Evolutionary conservation across 2,888 invertebrate species (phyloP), one percentile per base, ranked within the genome.

Genomic region (Bedellia somnulentella): DNA sequence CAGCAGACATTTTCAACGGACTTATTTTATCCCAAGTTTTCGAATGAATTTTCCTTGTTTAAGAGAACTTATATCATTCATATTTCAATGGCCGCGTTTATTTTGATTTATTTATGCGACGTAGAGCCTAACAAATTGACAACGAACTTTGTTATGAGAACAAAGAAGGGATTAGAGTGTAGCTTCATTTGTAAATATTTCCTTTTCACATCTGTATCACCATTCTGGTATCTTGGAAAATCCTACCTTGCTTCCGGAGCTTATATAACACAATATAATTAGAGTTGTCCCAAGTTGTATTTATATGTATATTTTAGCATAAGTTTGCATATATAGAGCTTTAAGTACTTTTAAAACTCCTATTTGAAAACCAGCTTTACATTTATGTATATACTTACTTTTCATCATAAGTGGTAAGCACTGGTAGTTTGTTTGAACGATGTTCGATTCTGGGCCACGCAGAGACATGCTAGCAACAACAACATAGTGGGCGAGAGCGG

Each of bases 391-490:
- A 16, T 30, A 30, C 21, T 13, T 30, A 24, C 24, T 12, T 30
- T 8, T 24, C 24, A 11, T 12, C n/a, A 13, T 8, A 17, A 11
- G 38, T 38, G 52, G 52, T 57, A 46, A 54, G 59, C 61, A 60
- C 54, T 48, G 50, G 66, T 68, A 62, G 70, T 61, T 66, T 66
- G 57, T n/a, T n/a, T n/a, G n/a, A n/a, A 62, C 45, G 43, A 51
- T 59, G 50, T 57, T 47, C 67, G 56, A 56, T 54, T 57, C 54
- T 73, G 73, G 71, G 64, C 52, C 56, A 61, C 61, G 57, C 77
- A 77, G 77, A 76, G 76, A 67, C 77, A 77, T 66, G 76, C 77
- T 71, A 77, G 77, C 73, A 77, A 77, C 77, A 77, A 76, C 77
- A 77, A 77, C 75, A 71, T 77, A 59, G 49, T 73, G 67, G 61